Conservation (phyloP, 2,797 vertebrate species). For the Triplophysa bombifrons region DNA sequence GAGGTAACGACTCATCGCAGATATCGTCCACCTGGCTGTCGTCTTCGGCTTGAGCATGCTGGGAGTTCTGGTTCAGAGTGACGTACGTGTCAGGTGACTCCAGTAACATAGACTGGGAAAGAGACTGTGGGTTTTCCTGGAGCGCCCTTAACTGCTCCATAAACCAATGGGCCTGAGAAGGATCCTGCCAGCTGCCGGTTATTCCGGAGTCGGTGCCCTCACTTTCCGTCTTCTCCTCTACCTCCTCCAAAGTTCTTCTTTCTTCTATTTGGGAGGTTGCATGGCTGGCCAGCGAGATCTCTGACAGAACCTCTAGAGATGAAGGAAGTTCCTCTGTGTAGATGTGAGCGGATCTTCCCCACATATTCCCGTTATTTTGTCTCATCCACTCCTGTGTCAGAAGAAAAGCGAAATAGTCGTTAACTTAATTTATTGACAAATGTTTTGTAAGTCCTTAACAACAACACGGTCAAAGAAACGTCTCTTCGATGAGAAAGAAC, state of each 20-base stretch:
- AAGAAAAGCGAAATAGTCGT: not conserved
- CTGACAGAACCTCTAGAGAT: constrained; percentile 84
- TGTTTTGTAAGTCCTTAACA: too few relatives aligned
- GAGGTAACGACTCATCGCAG: constrained; percentile 68
- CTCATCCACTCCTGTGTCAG: constrained; percentile 82
- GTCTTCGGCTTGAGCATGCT: constrained; percentile 48
- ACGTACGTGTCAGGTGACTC: constrained; percentile 80
- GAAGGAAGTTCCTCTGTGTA: constrained; percentile 75
- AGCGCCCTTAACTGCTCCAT: constrained; percentile 67
- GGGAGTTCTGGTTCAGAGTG: constrained; percentile 67
- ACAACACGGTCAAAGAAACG: too few relatives aligned
- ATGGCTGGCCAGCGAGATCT: constrained; percentile 67
- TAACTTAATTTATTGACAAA: too few relatives aligned
- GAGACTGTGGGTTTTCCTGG: constrained; percentile 61
- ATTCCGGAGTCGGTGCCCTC: constrained; percentile 34
- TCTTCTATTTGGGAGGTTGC: constrained; percentile 62
- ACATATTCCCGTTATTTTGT: constrained; percentile 74
- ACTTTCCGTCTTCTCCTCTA: constrained; percentile 15
- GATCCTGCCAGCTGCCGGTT: constrained; percentile 52
- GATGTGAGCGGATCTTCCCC: constrained; percentile 72
- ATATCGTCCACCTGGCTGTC: constrained; percentile 51
- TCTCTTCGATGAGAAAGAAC: too few relatives aligned
- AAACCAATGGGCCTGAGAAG: constrained; percentile 65
- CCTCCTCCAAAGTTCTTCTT: constrained; percentile 6
- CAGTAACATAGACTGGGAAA: constrained; percentile 64